Percentiles rank a stretch among this genome's conserved stretches.
phyloP scores from a whole-genome alignment of 1,140 invertebrate genomes.

The Phenacoccus solenopsis region DNA sequence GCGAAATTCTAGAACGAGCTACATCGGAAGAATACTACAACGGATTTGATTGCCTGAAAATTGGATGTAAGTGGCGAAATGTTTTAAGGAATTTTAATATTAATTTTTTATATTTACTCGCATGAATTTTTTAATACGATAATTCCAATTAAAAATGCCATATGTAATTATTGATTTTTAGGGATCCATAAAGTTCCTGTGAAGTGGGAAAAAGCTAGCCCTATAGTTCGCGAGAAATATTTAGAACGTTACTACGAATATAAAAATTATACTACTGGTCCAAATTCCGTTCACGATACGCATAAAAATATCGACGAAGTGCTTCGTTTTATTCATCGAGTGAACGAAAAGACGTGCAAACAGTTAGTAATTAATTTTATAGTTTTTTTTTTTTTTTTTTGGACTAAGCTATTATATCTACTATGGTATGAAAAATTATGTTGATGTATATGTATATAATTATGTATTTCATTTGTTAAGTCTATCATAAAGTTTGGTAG shows the following conservation, averaged over 20 bases:
- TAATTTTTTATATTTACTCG: no score
- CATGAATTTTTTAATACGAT: no score
- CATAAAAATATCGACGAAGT: conserved; percentile 61
- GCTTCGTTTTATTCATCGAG: conserved; percentile 56
- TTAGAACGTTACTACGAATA: conserved; percentile 60
- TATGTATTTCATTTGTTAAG: no score
- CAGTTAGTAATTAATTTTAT: conserved; percentile 34
- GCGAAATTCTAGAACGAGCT: conserved; percentile 85
- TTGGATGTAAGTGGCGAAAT: conserved; percentile 64
- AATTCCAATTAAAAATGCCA: conserved; percentile 6
- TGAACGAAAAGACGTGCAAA: conserved; percentile 59
- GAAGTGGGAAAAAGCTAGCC: conserved; percentile 55
- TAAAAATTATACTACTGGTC: conserved; percentile 38
- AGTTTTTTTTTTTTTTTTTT: neutral
- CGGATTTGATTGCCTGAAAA: conserved; percentile 80
- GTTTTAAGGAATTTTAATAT: no score
- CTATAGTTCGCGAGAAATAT: conserved; percentile 55
- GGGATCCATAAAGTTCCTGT: conserved; percentile 71
- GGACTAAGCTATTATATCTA: no score
- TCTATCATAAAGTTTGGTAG: no score
- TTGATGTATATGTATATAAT: no score
- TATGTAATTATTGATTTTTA: conserved; percentile 32
- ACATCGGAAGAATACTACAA: conserved; percentile 82
- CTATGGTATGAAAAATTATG: no score
- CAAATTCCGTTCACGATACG: conserved; percentile 45